Base-by-base conservation (phyloP, 1,140 invertebrate genomes). In the Ganaspis sp. region DNA sequence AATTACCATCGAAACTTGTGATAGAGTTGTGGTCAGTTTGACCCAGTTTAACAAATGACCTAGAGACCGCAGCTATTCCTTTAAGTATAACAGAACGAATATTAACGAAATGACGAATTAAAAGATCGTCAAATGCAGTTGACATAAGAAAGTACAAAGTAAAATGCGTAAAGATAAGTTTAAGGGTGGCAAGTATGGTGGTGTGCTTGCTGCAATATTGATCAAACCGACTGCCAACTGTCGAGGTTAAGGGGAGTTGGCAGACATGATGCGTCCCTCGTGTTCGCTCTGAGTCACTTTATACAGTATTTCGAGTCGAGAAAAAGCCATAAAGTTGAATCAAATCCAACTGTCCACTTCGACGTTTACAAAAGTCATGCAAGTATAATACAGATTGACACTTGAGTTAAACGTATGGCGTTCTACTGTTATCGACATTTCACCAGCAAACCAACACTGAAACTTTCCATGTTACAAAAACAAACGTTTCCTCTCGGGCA, bases 161-260 rank as follows among this genome's bases (percentile, higher is more conserved):
- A 64, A 64, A 64, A n/a, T 26, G 15, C 9, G 21, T 3, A 23
- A 54, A 54, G 17, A 11, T 26, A 19, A 11, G 9, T 26, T 64
- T 64, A 19, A 2, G 29, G 19, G 23, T 37, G 17, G 45, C 9
- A 45, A 17, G 42, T 64, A 26, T 17, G 29, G 29, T 34, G 29
- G 23, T 34, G 54, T 69, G 53, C 53, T 64, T 75, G 21, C 64
- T 74, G 71, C 78, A 84, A 82, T 86, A 86, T 86, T 83, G 85
- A 85, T 86, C 81, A 86, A 83, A 74, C 85, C 70, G 74, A 81
- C 74, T 77, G 74, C 58, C 75, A 79, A 80, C 80, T 84, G 74
- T 70, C 69, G 72, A 45, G 54, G 49, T 34, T 54, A 17, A 49
- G 74, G 76, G 75, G 69, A 73, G 75, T 77, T 74, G 76, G 70